These are phyloP conservation scores for Drosophila subpulchrella DNA, from an alignment of 1,140 invertebrate species.

Conservation along the genomic window DNA sequence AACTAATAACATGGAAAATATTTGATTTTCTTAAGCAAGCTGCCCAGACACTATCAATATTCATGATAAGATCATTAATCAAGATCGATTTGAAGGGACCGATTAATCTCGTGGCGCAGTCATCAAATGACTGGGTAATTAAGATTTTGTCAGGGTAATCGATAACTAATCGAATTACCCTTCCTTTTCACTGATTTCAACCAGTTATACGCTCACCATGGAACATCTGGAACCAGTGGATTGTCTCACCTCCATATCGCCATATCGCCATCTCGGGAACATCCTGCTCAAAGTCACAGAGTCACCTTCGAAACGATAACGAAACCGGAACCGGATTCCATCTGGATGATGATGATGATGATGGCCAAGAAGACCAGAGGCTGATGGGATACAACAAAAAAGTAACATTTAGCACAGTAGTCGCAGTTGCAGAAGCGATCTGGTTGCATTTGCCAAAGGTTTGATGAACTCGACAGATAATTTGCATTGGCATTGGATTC, in stretches of 20 bases:
- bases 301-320: constrained; percentile 31
- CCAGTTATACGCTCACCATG: background rate
- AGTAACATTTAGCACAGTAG: constrained; percentile 41
- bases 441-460: constrained; percentile 35
- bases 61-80: constrained; percentile 3
- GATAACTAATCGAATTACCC: constrained; percentile 31
- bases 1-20: background rate
- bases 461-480: constrained; percentile 62
- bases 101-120: constrained; percentile 6
- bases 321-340: constrained; percentile 37
- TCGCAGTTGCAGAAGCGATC: constrained; percentile 2
- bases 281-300: constrained; percentile 29
- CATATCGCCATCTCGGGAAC: constrained; percentile 6
- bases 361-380: constrained; percentile 26
- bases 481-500: constrained; percentile 55
- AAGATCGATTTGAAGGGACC: background rate
- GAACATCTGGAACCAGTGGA: background rate
- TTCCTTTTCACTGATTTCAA: background rate
- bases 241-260: constrained; percentile 19
- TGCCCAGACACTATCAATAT: background rate
- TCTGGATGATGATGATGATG: background rate
- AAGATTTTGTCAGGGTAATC: constrained; percentile 30
- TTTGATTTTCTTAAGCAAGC: background rate
- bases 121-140: constrained; percentile 15
- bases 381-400: background rate